Conservation (phyloP, 2,113 vertebrate species). For the Ovis aries region DNA sequence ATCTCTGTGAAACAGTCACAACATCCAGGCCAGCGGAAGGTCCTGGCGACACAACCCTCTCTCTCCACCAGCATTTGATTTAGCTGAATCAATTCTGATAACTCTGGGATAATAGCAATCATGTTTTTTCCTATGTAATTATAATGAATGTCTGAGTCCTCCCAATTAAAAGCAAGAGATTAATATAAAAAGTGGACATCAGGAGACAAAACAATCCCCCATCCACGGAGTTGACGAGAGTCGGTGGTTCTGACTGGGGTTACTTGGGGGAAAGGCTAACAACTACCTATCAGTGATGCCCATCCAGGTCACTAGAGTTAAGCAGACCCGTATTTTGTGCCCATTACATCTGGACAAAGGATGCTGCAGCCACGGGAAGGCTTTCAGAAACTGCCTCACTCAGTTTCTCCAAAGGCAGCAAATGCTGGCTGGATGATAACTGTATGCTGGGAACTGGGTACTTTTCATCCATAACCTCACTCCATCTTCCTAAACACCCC, state of each 20-base stretch:
- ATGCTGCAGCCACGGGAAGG: background rate
- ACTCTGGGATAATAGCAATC: background rate
- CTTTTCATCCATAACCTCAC: background rate
- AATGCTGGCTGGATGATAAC: background rate
- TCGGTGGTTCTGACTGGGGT: background rate
- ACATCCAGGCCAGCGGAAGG: background rate
- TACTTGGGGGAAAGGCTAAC: background rate
- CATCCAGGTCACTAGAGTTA: background rate
- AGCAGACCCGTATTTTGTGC: background rate
- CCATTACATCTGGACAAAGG: background rate
- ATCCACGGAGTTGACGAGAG: background rate
- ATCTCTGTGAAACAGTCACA: slow-evolving; percentile 54
- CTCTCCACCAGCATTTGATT: background rate
- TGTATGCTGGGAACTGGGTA: background rate
- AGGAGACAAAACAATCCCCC: background rate
- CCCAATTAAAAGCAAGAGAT: background rate
- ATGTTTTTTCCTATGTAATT: background rate
- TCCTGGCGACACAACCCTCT: slow-evolving; percentile 15
- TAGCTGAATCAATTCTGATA: background rate
- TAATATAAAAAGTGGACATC: background rate
- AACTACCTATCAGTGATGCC: background rate
- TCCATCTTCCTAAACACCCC: background rate
- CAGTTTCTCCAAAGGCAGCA: background rate
- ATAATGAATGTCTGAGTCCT: background rate
- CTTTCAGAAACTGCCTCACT: background rate